Conservation (phyloP, 2,888 invertebrate species). For the Alviniconcha strummeri region DNA sequence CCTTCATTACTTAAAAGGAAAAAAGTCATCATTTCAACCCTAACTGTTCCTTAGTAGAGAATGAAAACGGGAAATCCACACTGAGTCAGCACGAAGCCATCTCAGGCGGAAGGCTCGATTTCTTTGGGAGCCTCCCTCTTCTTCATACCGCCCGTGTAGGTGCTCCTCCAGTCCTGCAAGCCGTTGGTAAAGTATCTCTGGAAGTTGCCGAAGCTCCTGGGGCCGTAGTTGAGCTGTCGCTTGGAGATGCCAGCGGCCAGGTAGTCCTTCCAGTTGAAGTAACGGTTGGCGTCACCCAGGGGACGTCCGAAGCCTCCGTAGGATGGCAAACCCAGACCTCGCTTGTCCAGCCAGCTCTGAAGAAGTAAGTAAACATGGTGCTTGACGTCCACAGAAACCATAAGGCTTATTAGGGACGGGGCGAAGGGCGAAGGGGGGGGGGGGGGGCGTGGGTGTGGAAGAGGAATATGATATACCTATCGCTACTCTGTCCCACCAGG, state of each 20-base stretch:
- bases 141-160: constrained; percentile 40
- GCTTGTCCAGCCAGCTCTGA: constrained; percentile 36
- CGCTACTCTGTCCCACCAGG: too few relatives aligned
- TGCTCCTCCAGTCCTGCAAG: constrained; percentile 46
- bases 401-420: too few relatives aligned
- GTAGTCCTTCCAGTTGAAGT: constrained; percentile 32
- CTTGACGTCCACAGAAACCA: too few relatives aligned
- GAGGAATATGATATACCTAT: too few relatives aligned
- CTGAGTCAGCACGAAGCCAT: not conserved
- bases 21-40: not conserved
- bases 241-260: constrained; percentile 27
- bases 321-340: constrained; percentile 15
- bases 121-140: constrained; percentile 37
- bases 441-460: not conserved
- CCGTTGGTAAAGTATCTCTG: constrained; percentile 42
- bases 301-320: constrained; percentile 12
- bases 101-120: not conserved
- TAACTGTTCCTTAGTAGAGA: too few relatives aligned
- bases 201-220: constrained; percentile 37
- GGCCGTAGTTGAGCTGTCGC: constrained; percentile 30
- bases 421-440: not conserved
- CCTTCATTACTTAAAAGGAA: not conserved
- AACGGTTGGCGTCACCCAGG: constrained; percentile 28
- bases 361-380: not conserved
- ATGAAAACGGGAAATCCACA: too few relatives aligned